Evolutionary conservation across 2,797 vertebrate species (phyloP), one percentile per base, ranked within the genome.

Genomic region (Danio albolineatus): DNA sequence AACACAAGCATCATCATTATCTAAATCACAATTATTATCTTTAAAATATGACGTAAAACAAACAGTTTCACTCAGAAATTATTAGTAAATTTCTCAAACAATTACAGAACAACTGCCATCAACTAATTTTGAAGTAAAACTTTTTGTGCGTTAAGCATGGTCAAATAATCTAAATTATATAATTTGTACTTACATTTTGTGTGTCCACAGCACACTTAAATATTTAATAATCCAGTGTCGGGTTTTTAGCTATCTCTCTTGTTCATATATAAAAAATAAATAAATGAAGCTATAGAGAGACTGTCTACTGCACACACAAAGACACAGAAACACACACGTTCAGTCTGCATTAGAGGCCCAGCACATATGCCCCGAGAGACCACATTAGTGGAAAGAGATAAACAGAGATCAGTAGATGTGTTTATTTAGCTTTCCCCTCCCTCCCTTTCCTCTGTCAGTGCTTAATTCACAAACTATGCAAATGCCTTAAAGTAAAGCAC

Each of bases 331-430:
- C 10, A 43, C 21, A 38, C n/a, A 54, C 4, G 12, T 46, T n/a
- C 7, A 59, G 5, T 51, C 5, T 72, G 19, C 16, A 13, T 48
- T 17, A 76, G 46, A 75, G 81, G 49, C 78, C 71, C 73, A 72
- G 7, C 44, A 73, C 48, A 76, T 73, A 49, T 85, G 76, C 84
- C 88, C 82, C 69, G 13, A 7, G 88, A 84, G 82, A 84, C 79
- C 54, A 59, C 72, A 81, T 46, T 75, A 85, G 81, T 84, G 84
- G 74, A 87, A 90, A 85, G 38, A 87, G 76, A 83, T 81, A 86
- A 87, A 70, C 60, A 75, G 76, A 80, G 56, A 83, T 44, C 43
- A 67, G 62, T 83, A 77, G 73, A 21, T 85, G 59, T 82, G 57
- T 89, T 88, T 87, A 80, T 85, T 86, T 89, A 79, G 73, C 46